Evolutionary conservation across 2,113 vertebrate genomes (phyloP), one percentile per base, ranked within the genome.

Genomic region (Oreochromis spilurus): DNA sequence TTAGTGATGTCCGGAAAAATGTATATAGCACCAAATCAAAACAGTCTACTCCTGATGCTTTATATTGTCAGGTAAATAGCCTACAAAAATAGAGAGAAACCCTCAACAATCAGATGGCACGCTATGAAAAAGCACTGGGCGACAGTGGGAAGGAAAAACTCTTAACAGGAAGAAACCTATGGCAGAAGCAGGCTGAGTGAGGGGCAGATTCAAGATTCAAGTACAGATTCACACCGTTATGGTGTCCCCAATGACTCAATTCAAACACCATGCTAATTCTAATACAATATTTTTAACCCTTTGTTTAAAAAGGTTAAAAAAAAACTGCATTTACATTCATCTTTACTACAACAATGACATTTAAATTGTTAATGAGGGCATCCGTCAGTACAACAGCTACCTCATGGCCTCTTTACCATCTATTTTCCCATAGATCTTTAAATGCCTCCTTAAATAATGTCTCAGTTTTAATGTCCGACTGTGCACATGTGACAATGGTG

Each of bases 251-350:
- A 65, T 21, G 34, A 65, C 4, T 65, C 60, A 38, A 0, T 65
- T 0, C 19, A 65, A 67, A 5, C 62, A 21, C 21, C 0, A 7
- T 3, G 34, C 34, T 38, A 65, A 65, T 65, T 65, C 31, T 6
- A 38, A 65, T 65, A n/a, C 60, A 65, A 38, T 65, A 65, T 38
- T n/a, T 38, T 62, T 62, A 6, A 62, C 9, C 58, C 31, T 62
- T 65, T 38, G 1, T 65, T 38, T 65, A 65, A 65, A 65, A 65
- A 65, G 17, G 31, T 36, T 1, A n/a, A 65, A 65, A 65, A 65
- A 65, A 65, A 65, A 65, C 34, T 10, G 38, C 21, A 6, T 45
- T 72, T 72, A 72, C 19, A 16, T 38, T 9, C 3, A n/a, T 26
- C 5, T 26, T 72, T 26, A 45, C 21, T 45, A 72, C 8, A 38